These are phyloP conservation scores for Scolanthus callimorphus DNA, from an alignment of 92 coral and sea anemone species.

Conservation along the genomic window DNA sequence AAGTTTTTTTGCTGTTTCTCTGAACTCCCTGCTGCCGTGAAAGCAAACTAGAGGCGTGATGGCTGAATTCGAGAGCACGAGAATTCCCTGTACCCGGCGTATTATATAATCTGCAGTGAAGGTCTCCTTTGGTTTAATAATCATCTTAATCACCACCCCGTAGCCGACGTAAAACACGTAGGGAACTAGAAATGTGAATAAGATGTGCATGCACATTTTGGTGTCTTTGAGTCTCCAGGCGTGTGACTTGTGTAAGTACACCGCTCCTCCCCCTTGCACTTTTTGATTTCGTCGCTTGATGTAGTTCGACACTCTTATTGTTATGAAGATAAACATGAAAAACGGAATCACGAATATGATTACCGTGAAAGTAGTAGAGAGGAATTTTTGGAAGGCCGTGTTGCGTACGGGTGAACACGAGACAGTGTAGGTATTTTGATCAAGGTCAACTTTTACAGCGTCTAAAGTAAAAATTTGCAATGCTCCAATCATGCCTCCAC, in stretches of 20 bases:
- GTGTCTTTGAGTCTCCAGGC: constrained; percentile 4
- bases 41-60: background rate
- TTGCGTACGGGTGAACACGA: background rate
- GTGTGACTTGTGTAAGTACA: background rate
- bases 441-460: background rate
- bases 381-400: background rate
- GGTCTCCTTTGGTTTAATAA: background rate
- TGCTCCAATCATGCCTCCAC: background rate
- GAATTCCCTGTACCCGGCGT: background rate
- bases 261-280: background rate
- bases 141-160: background rate
- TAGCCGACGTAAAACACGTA: background rate
- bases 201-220: background rate
- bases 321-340: background rate
- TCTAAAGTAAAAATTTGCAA: background rate
- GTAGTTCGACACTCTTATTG: background rate
- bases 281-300: background rate
- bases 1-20: constrained; percentile 1
- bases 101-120: background rate
- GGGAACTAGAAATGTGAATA: background rate
- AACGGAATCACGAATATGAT: background rate
- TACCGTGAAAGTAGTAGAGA: background rate
- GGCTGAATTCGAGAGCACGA: background rate
- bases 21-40: background rate
- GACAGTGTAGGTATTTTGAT: background rate